Percentiles rank a stretch among this genome's conserved stretches.
Conservation (phyloP, 2,113 vertebrate species). For the Megaceryle maxima region DNA sequence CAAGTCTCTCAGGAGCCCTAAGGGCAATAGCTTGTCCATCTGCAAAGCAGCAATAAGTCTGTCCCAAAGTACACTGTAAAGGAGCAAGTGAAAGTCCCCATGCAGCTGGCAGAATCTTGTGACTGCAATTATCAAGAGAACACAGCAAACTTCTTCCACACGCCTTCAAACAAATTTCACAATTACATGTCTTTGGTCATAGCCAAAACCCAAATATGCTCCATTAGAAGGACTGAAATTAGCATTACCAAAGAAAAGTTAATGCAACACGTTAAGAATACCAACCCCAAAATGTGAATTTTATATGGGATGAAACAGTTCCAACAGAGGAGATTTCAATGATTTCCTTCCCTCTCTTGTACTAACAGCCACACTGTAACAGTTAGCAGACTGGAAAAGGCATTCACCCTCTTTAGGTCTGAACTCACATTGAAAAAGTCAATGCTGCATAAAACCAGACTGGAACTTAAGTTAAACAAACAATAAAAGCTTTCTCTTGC, state of each 20-base stretch:
- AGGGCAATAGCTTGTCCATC: neutral
- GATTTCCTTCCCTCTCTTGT: neutral
- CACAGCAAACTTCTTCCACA: conserved; percentile 12
- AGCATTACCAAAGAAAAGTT: neutral
- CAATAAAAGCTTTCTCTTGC: neutral
- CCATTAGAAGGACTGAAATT: neutral
- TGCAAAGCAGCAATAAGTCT: neutral
- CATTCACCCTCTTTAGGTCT: neutral
- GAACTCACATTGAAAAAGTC: neutral
- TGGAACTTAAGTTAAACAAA: neutral
- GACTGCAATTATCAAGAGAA: neutral
- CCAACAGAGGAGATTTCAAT: neutral
- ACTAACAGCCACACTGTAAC: neutral
- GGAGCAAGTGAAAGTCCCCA: neutral
- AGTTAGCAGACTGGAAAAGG: neutral
- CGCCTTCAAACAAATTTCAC: neutral
- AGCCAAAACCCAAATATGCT: neutral
- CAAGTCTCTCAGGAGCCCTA: neutral
- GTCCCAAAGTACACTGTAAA: neutral
- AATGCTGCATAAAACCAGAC: neutral
- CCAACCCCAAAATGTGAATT: neutral
- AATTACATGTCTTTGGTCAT: neutral
- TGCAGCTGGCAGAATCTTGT: neutral
- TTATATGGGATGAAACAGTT: neutral
- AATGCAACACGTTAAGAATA: neutral